phyloP scores from a whole-genome alignment of 2,888 invertebrate genomes.

The Acrobasis repandana region DNA sequence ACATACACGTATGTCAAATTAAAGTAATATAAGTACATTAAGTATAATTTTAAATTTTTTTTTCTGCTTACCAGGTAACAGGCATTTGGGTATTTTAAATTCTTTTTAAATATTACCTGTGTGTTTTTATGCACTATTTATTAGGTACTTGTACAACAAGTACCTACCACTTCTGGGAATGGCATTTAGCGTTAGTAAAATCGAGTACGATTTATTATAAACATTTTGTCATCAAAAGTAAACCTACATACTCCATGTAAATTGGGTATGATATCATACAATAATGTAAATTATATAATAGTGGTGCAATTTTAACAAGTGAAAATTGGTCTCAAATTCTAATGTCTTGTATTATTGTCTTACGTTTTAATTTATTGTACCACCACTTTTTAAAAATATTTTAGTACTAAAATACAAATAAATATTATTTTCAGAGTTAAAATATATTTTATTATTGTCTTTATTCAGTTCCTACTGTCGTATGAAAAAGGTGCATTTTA shows the following conservation, averaged over 20 bases:
- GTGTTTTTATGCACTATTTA: no score
- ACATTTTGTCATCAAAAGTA: neutral
- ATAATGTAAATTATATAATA: neutral
- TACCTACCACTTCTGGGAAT: neutral
- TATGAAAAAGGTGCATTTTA: neutral
- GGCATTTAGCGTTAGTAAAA: neutral
- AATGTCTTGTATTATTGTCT: constrained; percentile 34
- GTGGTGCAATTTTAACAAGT: constrained; percentile 47
- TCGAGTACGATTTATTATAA: neutral
- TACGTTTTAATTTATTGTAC: constrained; percentile 17
- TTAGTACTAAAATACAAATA: neutral
- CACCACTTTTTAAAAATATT: constrained; percentile 2
- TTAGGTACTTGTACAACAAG: no score
- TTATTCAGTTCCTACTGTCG: constrained; percentile 20
- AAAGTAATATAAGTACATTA: no score
- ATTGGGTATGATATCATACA: neutral
- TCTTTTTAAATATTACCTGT: no score
- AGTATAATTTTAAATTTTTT: no score
- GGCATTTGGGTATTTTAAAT: no score
- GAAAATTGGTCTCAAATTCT: constrained; percentile 44
- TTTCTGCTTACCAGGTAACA: no score
- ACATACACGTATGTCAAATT: no score
- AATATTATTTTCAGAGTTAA: neutral
- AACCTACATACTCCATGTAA: neutral
- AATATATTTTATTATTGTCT: constrained; percentile 14